Percentiles rank a stretch among this genome's conserved stretches.
Conservation (phyloP, 2,113 vertebrate genomes). For the Psilopogon haemacephalus region DNA sequence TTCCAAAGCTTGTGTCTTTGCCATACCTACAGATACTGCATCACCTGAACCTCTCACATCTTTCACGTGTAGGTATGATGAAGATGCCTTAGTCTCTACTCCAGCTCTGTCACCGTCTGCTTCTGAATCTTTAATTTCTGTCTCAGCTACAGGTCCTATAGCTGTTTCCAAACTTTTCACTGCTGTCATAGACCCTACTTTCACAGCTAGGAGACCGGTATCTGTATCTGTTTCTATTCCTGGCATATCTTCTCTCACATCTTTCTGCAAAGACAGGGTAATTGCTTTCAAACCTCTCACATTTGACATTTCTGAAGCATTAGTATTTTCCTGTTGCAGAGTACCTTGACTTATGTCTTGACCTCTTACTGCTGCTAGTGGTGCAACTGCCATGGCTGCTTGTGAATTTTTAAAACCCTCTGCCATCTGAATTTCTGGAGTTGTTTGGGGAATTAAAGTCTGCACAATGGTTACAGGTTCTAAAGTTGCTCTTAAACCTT, state of each 20-base stretch:
- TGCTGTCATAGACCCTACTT: background rate
- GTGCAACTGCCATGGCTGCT: background rate
- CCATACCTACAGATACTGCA: background rate
- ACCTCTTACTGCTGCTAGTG: background rate
- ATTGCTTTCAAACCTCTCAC: background rate
- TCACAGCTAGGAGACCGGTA: background rate
- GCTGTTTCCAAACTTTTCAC: background rate
- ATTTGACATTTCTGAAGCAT: background rate
- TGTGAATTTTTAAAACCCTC: background rate
- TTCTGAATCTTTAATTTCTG: background rate
- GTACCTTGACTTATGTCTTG: background rate
- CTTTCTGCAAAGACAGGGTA: background rate
- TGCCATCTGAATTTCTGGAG: background rate
- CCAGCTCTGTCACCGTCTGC: background rate
- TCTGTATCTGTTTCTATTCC: background rate
- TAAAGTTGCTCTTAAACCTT: background rate
- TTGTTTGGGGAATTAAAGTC: accelerated
- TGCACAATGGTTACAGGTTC: accelerated
- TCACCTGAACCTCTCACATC: background rate
- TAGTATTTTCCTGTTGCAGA: background rate
- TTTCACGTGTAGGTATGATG: background rate
- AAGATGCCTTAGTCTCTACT: background rate
- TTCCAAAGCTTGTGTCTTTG: background rate
- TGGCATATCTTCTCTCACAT: background rate
- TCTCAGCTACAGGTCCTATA: background rate